Evolutionary conservation across 2,888 invertebrate species (phyloP).

Genomic region (Hipparchia sbordonii): DNA sequence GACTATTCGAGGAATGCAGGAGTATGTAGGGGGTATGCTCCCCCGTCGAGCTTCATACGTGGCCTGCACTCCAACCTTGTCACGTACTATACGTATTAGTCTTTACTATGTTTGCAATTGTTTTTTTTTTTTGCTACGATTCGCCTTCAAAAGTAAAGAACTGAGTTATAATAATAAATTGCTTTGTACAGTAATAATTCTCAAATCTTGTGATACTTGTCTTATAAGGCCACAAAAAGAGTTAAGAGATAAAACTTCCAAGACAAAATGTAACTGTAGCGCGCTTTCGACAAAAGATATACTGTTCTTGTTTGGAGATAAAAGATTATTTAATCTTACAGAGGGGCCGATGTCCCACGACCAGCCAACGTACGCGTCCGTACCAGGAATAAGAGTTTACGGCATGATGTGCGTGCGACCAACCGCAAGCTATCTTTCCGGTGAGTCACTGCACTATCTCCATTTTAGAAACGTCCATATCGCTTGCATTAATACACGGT

Average conservation of each 20-base stretch:
- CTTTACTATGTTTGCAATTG: background rate
- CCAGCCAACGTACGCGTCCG: conserved; percentile 96
- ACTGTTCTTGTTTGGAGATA: conserved; percentile 25
- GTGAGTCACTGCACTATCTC: conserved; percentile 48
- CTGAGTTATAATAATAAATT: conserved; percentile 3
- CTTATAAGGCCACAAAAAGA: conserved; percentile 13
- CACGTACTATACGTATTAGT: too few relatives aligned
- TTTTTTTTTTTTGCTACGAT: background rate
- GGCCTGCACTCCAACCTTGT: too few relatives aligned
- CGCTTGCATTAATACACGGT: conserved; percentile 28
- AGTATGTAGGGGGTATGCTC: too few relatives aligned
- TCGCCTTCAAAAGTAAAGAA: conserved; percentile 1
- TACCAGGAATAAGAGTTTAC: conserved; percentile 95
- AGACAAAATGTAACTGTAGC: conserved; percentile 26
- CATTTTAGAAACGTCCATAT: conserved; percentile 33
- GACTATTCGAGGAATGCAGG: too few relatives aligned
- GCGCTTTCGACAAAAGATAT: conserved; percentile 23
- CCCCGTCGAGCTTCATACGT: too few relatives aligned
- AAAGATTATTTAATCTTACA: conserved; percentile 59
- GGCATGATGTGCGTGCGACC: conserved; percentile 95
- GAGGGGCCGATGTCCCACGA: conserved; percentile 97
- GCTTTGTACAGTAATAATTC: conserved; percentile 14
- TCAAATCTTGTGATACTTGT: conserved; percentile 14
- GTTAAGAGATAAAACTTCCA: conserved; percentile 20
- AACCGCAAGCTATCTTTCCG: conserved; percentile 62